A percentile compares a stretch with the other conserved stretches of the same genome.
These are phyloP conservation scores for Eretmochelys imbricata DNA, from an alignment of 2,113 vertebrate genomes.

Conservation along the genomic window DNA sequence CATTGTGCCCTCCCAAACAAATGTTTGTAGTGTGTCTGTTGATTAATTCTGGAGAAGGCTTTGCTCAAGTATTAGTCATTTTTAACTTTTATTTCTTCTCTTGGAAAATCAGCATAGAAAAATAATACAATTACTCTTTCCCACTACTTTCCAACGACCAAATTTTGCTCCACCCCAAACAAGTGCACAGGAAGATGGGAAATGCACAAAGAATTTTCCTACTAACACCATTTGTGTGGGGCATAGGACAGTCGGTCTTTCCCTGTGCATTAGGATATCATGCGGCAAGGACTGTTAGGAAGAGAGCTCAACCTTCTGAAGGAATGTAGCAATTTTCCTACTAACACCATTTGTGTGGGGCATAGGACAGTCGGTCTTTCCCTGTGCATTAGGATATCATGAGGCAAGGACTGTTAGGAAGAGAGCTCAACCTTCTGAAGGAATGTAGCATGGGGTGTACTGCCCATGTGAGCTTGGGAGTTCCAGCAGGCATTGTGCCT, in stretches of 20 bases:
- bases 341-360: background rate
- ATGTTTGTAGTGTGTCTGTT: background rate
- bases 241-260: background rate
- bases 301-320: background rate
- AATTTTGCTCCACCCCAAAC: background rate
- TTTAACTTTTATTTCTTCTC: background rate
- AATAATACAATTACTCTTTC: background rate
- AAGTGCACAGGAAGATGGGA: background rate
- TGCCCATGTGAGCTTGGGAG: background rate
- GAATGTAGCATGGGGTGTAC: background rate
- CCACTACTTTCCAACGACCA: background rate
- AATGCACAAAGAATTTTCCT: background rate
- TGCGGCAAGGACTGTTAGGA: background rate
- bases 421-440: background rate
- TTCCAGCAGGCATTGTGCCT: background rate
- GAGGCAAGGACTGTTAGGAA: background rate
- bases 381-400: background rate
- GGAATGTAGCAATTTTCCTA: background rate
- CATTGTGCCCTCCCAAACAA: slow-evolving; percentile 15
- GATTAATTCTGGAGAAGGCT: background rate
- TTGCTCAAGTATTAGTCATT: background rate
- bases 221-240: background rate
- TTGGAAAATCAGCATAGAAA: background rate
- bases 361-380: background rate
- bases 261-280: background rate